phyloP scores from a whole-genome alignment of 2,888 invertebrate species.

The Lobophora halterata region DNA sequence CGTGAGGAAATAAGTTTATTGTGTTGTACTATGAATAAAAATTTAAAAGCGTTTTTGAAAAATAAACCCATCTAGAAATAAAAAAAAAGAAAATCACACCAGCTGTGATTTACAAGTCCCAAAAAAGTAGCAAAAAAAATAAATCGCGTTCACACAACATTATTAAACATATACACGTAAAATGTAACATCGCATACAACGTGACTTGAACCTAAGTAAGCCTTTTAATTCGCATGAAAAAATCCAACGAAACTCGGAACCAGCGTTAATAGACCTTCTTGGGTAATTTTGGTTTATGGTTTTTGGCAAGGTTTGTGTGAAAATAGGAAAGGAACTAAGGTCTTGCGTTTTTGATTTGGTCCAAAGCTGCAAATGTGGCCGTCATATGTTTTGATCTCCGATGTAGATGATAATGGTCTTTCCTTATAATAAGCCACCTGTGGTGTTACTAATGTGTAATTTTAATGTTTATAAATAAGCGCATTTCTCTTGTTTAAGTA shows the following conservation, averaged over 20 bases:
- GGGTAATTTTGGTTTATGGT: conserved; percentile 1
- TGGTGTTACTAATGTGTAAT: too few relatives aligned
- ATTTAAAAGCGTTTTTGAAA: too few relatives aligned
- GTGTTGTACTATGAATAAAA: too few relatives aligned
- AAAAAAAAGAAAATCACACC: too few relatives aligned
- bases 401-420: too few relatives aligned
- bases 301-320: conserved; percentile 1
- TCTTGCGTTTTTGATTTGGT: conserved; percentile 4
- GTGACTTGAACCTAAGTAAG: conserved; percentile 9
- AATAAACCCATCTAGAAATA: too few relatives aligned
- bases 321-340: background rate
- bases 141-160: conserved; percentile 2
- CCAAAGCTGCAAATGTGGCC: conserved; percentile 9
- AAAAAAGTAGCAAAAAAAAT: background rate
- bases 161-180: conserved; percentile 4
- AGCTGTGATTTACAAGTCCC: background rate
- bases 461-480: too few relatives aligned
- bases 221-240: conserved; percentile 17
- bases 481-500: too few relatives aligned
- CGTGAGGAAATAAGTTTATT: too few relatives aligned
- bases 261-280: conserved; percentile 3
- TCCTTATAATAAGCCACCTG: too few relatives aligned
- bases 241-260: conserved; percentile 8
- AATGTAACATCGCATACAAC: conserved; percentile 9
- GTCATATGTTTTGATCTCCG: conserved; percentile 4